Percentiles rank a stretch among this genome's conserved stretches.
These are phyloP conservation scores for Mellivora capensis DNA, from an alignment of 2,113 vertebrate species.

Conservation along the genomic window DNA sequence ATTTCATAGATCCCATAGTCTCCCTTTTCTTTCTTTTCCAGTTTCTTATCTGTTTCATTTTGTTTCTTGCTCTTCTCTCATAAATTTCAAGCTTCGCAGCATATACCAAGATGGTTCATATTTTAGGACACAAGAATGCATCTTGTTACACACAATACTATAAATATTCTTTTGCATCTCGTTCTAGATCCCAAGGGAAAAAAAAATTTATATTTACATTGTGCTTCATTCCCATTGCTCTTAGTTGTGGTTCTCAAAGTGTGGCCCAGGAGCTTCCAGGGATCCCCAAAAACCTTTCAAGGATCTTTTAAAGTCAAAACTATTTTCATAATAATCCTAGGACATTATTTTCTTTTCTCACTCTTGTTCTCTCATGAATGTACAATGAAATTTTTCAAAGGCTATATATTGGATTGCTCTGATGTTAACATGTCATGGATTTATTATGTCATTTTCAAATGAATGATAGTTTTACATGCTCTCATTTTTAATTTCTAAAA, in stretches of 20 bases:
- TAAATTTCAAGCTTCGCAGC: neutral
- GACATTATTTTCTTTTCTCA: neutral
- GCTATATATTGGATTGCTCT: neutral
- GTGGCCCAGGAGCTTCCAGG: neutral
- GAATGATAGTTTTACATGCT: neutral
- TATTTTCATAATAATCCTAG: neutral
- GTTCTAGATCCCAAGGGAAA: neutral
- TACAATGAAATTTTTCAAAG: neutral
- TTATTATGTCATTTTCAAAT: slow-evolving; percentile 6
- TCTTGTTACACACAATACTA: neutral
- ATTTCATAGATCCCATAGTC: neutral
- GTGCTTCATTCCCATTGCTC: neutral
- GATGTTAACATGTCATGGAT: neutral
- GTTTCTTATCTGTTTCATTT: neutral
- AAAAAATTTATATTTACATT: neutral
- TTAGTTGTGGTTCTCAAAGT: neutral
- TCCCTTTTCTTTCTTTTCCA: neutral
- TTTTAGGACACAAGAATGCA: neutral
- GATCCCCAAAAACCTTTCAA: neutral
- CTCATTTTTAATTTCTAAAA: neutral
- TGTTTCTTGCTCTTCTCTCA: neutral
- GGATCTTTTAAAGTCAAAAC: neutral
- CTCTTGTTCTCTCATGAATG: neutral
- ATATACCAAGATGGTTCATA: neutral
- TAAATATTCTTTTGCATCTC: neutral